Evolutionary conservation across 2,113 vertebrate species (phyloP).

Genomic region (Aspidoscelis tigris): DNA sequence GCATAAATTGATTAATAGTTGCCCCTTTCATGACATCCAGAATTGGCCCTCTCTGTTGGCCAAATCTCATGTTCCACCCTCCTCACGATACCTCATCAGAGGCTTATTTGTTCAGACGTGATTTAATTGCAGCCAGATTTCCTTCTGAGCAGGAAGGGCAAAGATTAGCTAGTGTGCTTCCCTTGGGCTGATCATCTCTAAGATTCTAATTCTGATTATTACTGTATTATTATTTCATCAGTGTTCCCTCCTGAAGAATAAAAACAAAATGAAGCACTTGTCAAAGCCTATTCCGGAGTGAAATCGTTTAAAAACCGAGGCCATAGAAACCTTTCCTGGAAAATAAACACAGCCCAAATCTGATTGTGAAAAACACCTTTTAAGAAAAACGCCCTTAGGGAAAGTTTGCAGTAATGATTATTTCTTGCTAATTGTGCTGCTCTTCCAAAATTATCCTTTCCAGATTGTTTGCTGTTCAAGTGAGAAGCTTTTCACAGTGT

Average conservation of each 20-base stretch:
- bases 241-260: neutral
- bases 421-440: conserved; percentile 32
- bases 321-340: neutral
- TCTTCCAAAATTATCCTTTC: conserved; percentile 36
- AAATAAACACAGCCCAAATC: conserved; percentile 12
- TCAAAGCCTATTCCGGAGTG: neutral
- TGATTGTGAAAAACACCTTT: neutral
- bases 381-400: neutral
- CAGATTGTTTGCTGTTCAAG: conserved; percentile 25
- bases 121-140: neutral
- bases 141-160: neutral
- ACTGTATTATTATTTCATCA: too few relatives aligned
- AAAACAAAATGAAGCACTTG: neutral
- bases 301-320: neutral
- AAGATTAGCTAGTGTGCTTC: neutral
- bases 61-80: too few relatives aligned
- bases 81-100: neutral
- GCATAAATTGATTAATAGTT: too few relatives aligned
- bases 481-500: conserved; percentile 4
- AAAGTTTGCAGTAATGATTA: neutral
- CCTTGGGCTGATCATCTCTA: neutral
- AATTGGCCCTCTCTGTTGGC: neutral
- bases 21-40: neutral
- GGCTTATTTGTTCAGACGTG: neutral
- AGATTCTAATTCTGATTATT: neutral